Base-by-base conservation (phyloP, 2,797 vertebrate species). In the Spheniscus humboldti region DNA sequence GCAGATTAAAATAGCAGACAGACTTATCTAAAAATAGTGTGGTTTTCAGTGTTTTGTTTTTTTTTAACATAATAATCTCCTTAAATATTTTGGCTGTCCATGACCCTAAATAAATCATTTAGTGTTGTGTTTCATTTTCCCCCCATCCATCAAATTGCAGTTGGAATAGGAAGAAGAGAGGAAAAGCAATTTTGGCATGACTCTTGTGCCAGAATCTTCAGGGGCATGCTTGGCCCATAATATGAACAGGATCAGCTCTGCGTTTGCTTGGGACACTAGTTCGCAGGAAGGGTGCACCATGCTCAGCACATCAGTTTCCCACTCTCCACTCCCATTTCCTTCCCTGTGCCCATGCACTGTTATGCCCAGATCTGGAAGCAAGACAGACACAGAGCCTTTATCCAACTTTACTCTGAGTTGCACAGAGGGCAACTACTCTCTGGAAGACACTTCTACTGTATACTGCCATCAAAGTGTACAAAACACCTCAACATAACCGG, bases 1-100 rank as follows among this genome's bases (percentile, higher is more conserved):
- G 33, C 50, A 82, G 77, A 95, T 74, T 90, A 91, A 93, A 96
- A 96, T 56, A 91, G 82, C 41, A 86, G 35, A 62, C 14, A 68
- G 48, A 72, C 13, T 33, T 37, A 9, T 24, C 62, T 91, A 94
- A 96, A 95, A 93, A 97, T 83, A 97, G 35, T 1, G 0, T 59
- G 22, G 20, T 3, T 79, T 88, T 45, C 59, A 90, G 67, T 62
- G 57, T 59, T 94, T 88, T 63, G 62, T 13, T 3, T 69, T 88
- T 88, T 88, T 84, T 63, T 73, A 87, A 35, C 25, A 64, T 50
- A 67, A 88, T 12, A 81, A 83, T 92, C 86, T 68, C 5, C 31
- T 62, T 55, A 15, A 90, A 57, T 62, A 20, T 66, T 83, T 94
- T 75, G 53, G 18, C 69, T 57, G 10, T 22, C 31, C 11, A 4